Evolutionary conservation across 2,113 vertebrate species (phyloP), one percentile per base, ranked within the genome.

Genomic region (Phaethornis superciliosus): DNA sequence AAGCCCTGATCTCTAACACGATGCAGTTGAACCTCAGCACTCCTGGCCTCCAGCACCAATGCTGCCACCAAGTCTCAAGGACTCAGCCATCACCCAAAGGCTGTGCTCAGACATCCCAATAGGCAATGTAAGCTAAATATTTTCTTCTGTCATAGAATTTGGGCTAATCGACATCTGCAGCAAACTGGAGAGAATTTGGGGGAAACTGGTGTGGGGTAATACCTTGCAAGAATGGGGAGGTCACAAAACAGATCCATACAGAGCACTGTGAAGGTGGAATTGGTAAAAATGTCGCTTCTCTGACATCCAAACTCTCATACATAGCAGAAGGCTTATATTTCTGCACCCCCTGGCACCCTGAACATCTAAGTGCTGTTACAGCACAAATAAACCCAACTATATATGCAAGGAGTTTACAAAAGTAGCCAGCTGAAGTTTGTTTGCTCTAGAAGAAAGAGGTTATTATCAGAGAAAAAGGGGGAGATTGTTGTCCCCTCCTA

Each of bases 401-500:
- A 74, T 89, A 49, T 15, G 40, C 35, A 58, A 93, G 2, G 8
- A 23, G 9, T 33, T 78, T 84, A 54, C 15, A 10, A 22, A 82
- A 59, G 44, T 33, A 4, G 4, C 9, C 47, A 58, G 16, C 1
- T 51, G 11, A 7, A 28, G 7, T 47, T 49, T 32, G 13, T 26
- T 70, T 51, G 12, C 23, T 67, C 23, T 65, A 51, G 32, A 76
- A 54, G 19, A 51, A 3, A 15, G 15, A 56, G 4, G 62, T 49
- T 79, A 19, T 44, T 21, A 40, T 23, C 24, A 32, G 2, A 44
- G 12, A 7, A 88, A 62, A 71, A 5, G 2, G 4, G 11, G 5
- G 0, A 6, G 7, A 12, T 12, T 0, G 3, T 62, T 67, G 82
- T 47, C 6, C 12, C 8, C 24, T 89, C 19, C 32, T 76, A 0